These are phyloP conservation scores for Colletes gigas DNA, from an alignment of 1,140 invertebrate species.

Conservation along the genomic window DNA sequence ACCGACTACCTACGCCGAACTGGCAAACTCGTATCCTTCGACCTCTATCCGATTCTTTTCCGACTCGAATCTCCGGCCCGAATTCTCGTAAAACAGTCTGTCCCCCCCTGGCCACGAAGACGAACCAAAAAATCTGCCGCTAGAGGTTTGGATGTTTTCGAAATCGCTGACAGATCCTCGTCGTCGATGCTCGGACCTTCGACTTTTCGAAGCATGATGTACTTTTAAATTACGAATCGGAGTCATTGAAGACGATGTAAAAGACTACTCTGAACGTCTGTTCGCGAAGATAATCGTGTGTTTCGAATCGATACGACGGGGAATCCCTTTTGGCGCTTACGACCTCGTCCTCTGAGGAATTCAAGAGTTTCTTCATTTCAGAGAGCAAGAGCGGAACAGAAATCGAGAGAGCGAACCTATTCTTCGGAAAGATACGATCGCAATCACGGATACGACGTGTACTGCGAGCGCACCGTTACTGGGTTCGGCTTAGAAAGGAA, in stretches of 20 bases:
- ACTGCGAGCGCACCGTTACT: background rate
- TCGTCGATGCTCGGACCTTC: no score
- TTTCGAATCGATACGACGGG: background rate
- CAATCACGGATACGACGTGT: background rate
- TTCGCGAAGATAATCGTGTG: no score
- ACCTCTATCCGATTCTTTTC: slow-evolving; percentile 40
- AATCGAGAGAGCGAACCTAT: background rate
- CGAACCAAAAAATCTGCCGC: background rate
- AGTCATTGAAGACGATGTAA: no score
- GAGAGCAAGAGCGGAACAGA: background rate
- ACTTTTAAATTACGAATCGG: no score
- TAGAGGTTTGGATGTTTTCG: background rate
- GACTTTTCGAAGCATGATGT: background rate
- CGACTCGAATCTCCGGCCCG: slow-evolving; percentile 13
- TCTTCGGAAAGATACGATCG: background rate
- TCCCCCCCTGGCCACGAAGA: background rate
- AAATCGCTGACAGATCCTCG: background rate
- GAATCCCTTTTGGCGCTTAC: background rate
- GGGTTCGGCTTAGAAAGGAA: background rate
- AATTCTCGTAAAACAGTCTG: slow-evolving; percentile 24
- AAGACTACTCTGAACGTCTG: no score
- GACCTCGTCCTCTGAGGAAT: background rate
- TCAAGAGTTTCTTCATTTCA: background rate
- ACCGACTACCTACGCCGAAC: slow-evolving; percentile 23
- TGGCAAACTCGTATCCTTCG: slow-evolving; percentile 41